Percentiles rank a stretch among this genome's conserved stretches.
Evolutionary conservation across 1,140 invertebrate species (phyloP).

Genomic region (Ruditapes philippinarum): DNA sequence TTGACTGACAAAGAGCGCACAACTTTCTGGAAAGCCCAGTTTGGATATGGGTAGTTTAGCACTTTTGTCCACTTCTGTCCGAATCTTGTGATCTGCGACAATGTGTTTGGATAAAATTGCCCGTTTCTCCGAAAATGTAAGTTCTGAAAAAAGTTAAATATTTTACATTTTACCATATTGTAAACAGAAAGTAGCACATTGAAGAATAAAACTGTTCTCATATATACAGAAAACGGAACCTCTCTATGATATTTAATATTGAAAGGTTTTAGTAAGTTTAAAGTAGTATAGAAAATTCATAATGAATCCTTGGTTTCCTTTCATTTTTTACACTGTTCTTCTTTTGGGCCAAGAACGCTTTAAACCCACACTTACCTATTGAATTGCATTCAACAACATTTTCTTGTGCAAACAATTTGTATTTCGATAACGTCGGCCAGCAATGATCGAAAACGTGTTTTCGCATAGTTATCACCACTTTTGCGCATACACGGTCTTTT

Average conservation of each 20-base stretch:
- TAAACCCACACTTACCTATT: neutral
- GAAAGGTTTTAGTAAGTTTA: no score
- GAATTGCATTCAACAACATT: conserved; percentile 43
- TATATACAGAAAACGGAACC: no score
- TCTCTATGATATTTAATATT: no score
- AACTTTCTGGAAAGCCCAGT: conserved; percentile 44
- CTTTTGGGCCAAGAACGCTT: neutral
- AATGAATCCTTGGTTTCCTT: no score
- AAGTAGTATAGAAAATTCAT: no score
- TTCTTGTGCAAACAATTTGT: conserved; percentile 34
- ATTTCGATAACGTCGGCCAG: neutral
- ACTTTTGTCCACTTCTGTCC: conserved; percentile 48
- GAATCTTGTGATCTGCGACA: neutral
- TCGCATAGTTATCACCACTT: conserved; percentile 27
- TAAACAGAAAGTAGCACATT: no score
- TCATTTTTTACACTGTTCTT: neutral
- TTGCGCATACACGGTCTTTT: neutral
- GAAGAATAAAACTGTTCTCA: no score
- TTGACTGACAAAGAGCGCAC: conserved; percentile 26
- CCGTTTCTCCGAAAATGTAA: conserved; percentile 40
- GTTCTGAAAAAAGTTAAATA: neutral
- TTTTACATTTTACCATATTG: no score
- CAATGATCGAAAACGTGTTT: conserved; percentile 56
- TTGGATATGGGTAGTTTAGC: conserved; percentile 19
- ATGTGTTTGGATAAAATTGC: conserved; percentile 31